Conservation (phyloP, 2,797 vertebrate species). For the Scarus forsteni region DNA sequence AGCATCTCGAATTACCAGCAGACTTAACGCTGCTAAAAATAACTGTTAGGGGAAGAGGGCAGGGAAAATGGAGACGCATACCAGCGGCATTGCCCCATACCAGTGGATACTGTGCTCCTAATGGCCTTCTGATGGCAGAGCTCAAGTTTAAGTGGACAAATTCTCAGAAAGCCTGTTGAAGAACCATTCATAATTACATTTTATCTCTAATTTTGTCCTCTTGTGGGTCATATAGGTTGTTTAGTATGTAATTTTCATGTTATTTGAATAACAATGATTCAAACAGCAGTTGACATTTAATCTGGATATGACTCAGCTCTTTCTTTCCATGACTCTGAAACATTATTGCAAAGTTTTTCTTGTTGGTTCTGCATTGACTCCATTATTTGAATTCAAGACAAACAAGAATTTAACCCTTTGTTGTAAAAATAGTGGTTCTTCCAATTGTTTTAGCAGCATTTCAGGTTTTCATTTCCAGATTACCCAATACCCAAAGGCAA, state of each 20-base stretch:
- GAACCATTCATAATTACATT: neutral
- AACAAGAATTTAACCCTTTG: no score
- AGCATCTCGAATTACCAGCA: constrained; percentile 67
- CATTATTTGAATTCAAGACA: no score
- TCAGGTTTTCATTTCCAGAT: no score
- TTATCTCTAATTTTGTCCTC: neutral
- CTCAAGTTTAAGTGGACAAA: neutral
- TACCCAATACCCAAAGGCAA: no score
- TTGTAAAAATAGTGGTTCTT: no score
- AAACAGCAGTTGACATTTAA: neutral
- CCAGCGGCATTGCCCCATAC: constrained; percentile 38
- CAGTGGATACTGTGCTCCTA: constrained; percentile 27
- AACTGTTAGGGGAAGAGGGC: constrained; percentile 51
- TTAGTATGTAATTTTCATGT: neutral
- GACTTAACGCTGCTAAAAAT: constrained; percentile 75
- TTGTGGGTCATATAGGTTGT: neutral
- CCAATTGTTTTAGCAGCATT: no score
- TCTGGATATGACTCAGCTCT: no score
- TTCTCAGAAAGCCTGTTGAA: constrained; percentile 1
- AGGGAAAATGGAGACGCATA: constrained; percentile 66
- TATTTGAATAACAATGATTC: neutral
- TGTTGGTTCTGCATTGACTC: no score
- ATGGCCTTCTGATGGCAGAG: constrained; percentile 11
- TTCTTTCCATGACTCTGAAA: no score
- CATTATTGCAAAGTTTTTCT: no score